These are phyloP conservation scores for Mongoloraphidia duomilia DNA, from an alignment of 2,888 invertebrate genomes.

Conservation along the genomic window DNA sequence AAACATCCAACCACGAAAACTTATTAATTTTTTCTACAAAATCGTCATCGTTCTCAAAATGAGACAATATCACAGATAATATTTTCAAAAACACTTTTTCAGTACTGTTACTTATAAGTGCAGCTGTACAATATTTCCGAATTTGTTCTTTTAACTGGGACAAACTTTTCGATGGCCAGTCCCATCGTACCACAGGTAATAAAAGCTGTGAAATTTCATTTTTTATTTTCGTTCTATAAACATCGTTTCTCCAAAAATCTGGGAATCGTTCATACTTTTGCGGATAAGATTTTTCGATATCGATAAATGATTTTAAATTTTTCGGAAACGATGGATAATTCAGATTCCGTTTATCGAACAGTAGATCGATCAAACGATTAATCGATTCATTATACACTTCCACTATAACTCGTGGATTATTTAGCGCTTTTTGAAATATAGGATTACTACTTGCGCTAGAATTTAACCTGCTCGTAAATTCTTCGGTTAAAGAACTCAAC, in stretches of 20 bases:
- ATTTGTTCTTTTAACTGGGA: constrained; percentile 33
- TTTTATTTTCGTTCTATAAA: constrained; percentile 36
- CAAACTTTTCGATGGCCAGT: constrained; percentile 32
- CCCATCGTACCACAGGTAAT: constrained; percentile 33
- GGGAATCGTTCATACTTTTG: constrained; percentile 54
- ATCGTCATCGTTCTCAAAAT: constrained; percentile 28
- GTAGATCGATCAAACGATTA: constrained; percentile 40
- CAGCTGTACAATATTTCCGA: constrained; percentile 34
- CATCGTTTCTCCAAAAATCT: constrained; percentile 37
- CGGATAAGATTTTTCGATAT: constrained; percentile 37
- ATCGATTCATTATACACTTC: constrained; percentile 53
- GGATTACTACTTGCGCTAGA: constrained; percentile 27
- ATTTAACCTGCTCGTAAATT: constrained; percentile 44
- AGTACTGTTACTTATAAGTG: constrained; percentile 34
- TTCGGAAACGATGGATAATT: constrained; percentile 48
- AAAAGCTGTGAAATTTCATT: constrained; percentile 37
- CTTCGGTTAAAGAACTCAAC: constrained; percentile 40
- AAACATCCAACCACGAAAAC: constrained; percentile 37
- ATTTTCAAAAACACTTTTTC: constrained; percentile 36
- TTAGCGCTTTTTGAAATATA: constrained; percentile 32
- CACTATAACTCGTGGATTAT: constrained; percentile 42
- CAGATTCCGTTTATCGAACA: constrained; percentile 41
- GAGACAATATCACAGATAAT: constrained; percentile 27
- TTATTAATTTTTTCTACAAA: constrained; percentile 30
- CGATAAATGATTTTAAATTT: constrained; percentile 43